Conservation (phyloP, 2,888 invertebrate species). For the Cerastis leucographa region DNA sequence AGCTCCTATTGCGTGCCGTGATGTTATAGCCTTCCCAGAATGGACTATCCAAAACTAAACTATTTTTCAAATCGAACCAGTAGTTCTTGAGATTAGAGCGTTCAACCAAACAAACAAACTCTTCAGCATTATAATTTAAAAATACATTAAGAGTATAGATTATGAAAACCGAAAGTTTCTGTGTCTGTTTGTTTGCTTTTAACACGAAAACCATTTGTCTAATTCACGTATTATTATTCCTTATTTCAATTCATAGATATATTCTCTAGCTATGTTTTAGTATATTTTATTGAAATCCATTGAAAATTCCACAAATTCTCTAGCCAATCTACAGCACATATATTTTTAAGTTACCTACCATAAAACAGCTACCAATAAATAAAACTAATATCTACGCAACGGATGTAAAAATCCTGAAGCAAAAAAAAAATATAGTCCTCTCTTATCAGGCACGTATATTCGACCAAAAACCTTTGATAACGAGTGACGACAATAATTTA, state of each 20-base stretch:
- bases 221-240: background rate
- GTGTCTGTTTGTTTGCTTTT: background rate
- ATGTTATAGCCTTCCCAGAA: too few relatives aligned
- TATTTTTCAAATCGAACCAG: too few relatives aligned
- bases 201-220: background rate
- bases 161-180: background rate
- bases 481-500: slow-evolving; percentile 12
- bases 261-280: background rate
- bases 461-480: slow-evolving; percentile 42
- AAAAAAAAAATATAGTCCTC: slow-evolving; percentile 31
- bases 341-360: background rate
- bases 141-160: background rate
- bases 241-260: background rate
- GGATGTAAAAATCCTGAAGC: slow-evolving; percentile 50
- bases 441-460: slow-evolving; percentile 44
- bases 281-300: background rate
- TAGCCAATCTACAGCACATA: too few relatives aligned
- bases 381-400: slow-evolving; percentile 24
- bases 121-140: too few relatives aligned
- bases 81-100: too few relatives aligned
- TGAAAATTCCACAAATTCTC: background rate
- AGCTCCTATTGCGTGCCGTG: too few relatives aligned
- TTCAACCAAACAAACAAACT: too few relatives aligned
- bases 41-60: too few relatives aligned
- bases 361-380: background rate